phyloP scores from a whole-genome alignment of 2,113 vertebrate genomes.

The Mormoops blainvillei region DNA sequence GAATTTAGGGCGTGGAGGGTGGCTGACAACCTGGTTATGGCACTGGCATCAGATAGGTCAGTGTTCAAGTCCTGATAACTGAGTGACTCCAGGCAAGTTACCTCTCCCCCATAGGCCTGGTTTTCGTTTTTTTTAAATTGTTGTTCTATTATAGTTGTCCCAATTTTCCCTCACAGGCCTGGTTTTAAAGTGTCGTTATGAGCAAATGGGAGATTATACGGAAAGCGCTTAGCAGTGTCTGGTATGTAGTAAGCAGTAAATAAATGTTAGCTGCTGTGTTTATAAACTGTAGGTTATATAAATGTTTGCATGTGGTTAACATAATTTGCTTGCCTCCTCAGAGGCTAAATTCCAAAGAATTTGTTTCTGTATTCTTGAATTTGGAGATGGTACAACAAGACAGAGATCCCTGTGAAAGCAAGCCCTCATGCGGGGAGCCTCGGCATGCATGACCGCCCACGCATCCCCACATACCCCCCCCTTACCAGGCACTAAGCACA shows the following conservation, averaged over 20 bases:
- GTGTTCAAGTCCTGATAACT: neutral
- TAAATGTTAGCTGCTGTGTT: neutral
- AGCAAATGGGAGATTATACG: neutral
- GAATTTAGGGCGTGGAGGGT: no score
- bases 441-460: neutral
- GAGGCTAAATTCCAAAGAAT: constrained; percentile 36
- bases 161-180: neutral
- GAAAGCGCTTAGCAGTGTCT: neutral
- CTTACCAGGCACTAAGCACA: no score
- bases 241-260: neutral
- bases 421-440: neutral
- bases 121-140: neutral
- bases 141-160: no score
- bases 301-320: constrained; percentile 54
- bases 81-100: neutral
- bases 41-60: neutral
- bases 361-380: constrained; percentile 12
- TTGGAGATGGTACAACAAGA: neutral
- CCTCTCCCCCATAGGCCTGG: neutral
- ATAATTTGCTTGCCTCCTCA: constrained; percentile 22
- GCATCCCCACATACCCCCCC: no score
- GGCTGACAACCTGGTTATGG: neutral
- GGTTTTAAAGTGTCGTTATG: neutral
- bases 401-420: neutral
- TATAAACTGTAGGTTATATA: constrained; percentile 23